phyloP scores from a whole-genome alignment of 2,113 vertebrate genomes.

The Clinocottus analis region DNA sequence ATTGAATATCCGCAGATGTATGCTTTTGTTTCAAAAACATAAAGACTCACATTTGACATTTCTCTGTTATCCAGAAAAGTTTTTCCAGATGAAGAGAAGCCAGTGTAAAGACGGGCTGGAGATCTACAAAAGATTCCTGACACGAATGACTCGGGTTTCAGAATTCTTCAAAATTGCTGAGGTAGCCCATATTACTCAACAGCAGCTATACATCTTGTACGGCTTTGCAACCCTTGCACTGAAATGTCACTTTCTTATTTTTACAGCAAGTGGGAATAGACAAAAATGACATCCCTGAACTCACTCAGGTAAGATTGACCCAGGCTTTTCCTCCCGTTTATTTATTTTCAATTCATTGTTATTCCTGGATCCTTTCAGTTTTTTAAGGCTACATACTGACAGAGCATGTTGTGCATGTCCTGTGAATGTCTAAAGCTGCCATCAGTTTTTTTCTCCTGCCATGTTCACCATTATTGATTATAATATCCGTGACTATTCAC shows the following conservation, averaged over 20 bases:
- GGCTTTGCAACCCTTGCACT: slow-evolving; percentile 12
- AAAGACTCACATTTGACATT: not conserved
- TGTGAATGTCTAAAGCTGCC: slow-evolving; percentile 32
- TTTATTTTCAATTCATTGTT: not conserved
- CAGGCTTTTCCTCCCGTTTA: not conserved
- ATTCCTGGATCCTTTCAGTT: not conserved
- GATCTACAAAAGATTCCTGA: slow-evolving; percentile 99
- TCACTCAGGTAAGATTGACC: slow-evolving; percentile 90
- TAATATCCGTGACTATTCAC: slow-evolving; percentile 20
- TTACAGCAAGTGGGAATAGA: slow-evolving; percentile 98
- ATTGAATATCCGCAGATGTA: not conserved
- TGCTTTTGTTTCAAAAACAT: not conserved
- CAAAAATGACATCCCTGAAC: slow-evolving; percentile 98
- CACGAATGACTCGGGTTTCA: slow-evolving; percentile 97
- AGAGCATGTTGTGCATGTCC: slow-evolving; percentile 64
- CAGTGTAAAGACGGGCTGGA: slow-evolving; percentile 99
- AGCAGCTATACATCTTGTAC: not conserved
- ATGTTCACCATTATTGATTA: slow-evolving; percentile 24
- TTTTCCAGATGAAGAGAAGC: slow-evolving; percentile 99
- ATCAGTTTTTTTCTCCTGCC: slow-evolving; percentile 27
- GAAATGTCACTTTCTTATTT: slow-evolving; percentile 44
- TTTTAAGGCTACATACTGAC: slow-evolving; percentile 52
- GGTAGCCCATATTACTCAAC: slow-evolving; percentile 77
- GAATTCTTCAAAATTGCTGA: slow-evolving; percentile 99
- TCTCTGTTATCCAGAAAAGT: slow-evolving; percentile 88